Evolutionary conservation across 2,888 invertebrate species (phyloP).

Genomic region (Drosophila setosimentum): DNA sequence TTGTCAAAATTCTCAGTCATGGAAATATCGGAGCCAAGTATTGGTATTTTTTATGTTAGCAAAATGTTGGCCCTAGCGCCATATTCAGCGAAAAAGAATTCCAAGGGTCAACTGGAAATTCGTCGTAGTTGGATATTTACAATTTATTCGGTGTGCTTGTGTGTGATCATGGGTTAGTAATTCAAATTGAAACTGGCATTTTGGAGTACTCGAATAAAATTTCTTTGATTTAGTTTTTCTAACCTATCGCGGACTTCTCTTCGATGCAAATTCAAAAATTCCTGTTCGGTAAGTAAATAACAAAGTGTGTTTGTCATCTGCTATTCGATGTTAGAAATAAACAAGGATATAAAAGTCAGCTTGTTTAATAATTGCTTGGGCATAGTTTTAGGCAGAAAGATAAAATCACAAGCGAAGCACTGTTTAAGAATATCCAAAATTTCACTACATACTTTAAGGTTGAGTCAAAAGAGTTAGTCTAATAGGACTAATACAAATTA

Average conservation of each 20-base stretch:
- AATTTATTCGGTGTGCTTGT: conserved; percentile 79
- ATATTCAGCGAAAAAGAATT: conserved; percentile 73
- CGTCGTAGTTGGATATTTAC: conserved; percentile 79
- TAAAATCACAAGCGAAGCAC: neutral
- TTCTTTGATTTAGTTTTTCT: conserved; percentile 67
- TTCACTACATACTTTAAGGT: neutral
- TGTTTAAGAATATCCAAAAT: neutral
- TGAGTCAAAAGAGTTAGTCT: neutral
- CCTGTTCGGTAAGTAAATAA: conserved; percentile 81
- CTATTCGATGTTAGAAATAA: neutral
- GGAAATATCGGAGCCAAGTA: conserved; percentile 83
- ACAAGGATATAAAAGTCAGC: neutral
- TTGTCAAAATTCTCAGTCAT: conserved; percentile 51
- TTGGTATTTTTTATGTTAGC: conserved; percentile 83
- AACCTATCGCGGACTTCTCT: conserved; percentile 83
- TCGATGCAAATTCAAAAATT: conserved; percentile 83
- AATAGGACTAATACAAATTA: neutral
- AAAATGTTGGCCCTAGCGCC: conserved; percentile 83
- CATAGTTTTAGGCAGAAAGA: neutral
- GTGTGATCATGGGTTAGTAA: conserved; percentile 79
- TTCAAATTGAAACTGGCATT: no score
- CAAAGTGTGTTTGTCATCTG: neutral
- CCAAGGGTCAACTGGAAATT: conserved; percentile 78
- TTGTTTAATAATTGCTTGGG: neutral
- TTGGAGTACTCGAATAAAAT: neutral